Evolutionary conservation across 2,888 invertebrate genomes (phyloP), one percentile per base, ranked within the genome.

Genomic region (Tuberolachnus salignus): DNA sequence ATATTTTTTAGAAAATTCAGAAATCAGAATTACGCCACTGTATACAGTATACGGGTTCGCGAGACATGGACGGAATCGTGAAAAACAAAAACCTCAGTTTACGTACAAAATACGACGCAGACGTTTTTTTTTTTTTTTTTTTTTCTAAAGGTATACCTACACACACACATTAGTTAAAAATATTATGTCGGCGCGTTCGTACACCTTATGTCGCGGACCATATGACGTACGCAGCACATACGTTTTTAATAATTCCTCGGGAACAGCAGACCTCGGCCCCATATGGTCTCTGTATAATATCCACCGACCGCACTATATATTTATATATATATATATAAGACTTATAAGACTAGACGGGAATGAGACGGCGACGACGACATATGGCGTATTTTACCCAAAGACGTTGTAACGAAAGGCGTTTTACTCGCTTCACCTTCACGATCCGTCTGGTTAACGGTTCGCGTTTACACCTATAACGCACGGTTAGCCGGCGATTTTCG

Each of bases 391-490:
- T 34, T 16, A n/a, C 57, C 19, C 75, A 59, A 75, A 78, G 75
- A 78, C 75, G 75, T 42, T 34, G 19, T 71, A 78, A 78, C 67
- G 75, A 78, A 78, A 78, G 75, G 75, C 75, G 75, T 78, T 57
- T n/a, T 57, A 78, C 75, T n/a, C 75, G 57, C 57, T 74, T 9
- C 67, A 66, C 67, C 67, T 49, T 57, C 55, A 49, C 9, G 78
- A 53, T 57, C 78, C 46, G 78, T 78, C 78, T 78, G 78, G 55
- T 78, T n/a, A 78, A 78, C 78, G 78, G 78, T 75, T 66, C 14
- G 44, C n/a, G n/a, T n/a, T n/a, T n/a, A n/a, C n/a, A n/a, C n/a
- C n/a, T n/a, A n/a, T n/a, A n/a, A 46, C 34, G 44, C 14, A 23
- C 55, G n/a, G n/a, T 2, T 10, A 57, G 57, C 51, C 51, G 34